phyloP scores from a whole-genome alignment of 2,113 vertebrate species.

The Sebastes schlegelii region DNA sequence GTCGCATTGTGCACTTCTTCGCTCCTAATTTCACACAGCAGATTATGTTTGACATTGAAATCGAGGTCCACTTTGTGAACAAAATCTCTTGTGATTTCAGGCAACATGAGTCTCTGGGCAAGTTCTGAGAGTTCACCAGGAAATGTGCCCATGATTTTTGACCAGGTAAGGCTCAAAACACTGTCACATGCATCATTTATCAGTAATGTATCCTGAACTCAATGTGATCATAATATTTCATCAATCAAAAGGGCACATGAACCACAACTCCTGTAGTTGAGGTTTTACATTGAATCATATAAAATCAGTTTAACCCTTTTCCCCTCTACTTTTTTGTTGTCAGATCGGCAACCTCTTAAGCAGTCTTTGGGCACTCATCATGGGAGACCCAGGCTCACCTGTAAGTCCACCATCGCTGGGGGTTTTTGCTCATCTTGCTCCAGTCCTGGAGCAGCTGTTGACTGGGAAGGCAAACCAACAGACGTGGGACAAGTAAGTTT shows the following conservation, averaged over 20 bases:
- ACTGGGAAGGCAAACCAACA: constrained; percentile 60
- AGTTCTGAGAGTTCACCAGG: constrained; percentile 52
- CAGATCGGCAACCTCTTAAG: constrained; percentile 64
- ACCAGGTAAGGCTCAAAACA: constrained; percentile 66
- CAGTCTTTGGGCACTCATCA: constrained; percentile 53
- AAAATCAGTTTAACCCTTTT: background rate
- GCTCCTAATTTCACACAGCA: background rate
- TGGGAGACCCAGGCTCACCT: constrained; percentile 23
- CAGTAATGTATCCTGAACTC: background rate
- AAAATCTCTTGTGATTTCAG: constrained; percentile 65
- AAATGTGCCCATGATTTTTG: constrained; percentile 50
- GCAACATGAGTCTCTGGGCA: constrained; percentile 64
- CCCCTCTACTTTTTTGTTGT: background rate
- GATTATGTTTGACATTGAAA: background rate
- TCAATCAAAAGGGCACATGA: background rate
- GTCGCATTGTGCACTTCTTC: background rate
- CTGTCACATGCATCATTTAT: background rate
- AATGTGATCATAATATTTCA: background rate
- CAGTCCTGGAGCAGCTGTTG: constrained; percentile 72
- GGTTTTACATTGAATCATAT: background rate
- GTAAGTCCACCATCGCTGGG: constrained; percentile 28
- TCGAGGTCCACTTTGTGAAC: background rate
- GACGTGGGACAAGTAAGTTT: constrained; percentile 78
- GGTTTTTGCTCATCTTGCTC: constrained; percentile 48
- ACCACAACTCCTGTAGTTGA: background rate